A percentile compares a stretch with the other conserved stretches of the same genome.
phyloP scores from a whole-genome alignment of 92 coral and sea anemone species.

The Pocillopora meandrina region DNA sequence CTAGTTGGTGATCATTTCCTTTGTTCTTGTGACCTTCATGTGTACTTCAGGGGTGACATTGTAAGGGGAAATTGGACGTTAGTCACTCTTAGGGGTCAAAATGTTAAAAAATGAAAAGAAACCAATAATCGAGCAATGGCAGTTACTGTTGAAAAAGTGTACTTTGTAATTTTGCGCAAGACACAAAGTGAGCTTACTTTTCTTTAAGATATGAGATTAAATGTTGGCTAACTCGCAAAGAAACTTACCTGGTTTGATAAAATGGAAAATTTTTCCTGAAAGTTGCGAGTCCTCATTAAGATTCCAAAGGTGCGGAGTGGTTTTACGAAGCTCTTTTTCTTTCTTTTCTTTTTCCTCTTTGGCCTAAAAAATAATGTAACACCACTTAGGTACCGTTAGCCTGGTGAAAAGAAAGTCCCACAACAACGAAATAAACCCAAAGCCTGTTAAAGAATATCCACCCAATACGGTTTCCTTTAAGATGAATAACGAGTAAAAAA shows the following conservation, averaged over 20 bases:
- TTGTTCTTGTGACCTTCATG: too few relatives aligned
- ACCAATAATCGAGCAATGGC: too few relatives aligned
- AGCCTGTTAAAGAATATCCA: not conserved
- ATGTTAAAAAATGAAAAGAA: too few relatives aligned
- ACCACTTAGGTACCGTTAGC: not conserved
- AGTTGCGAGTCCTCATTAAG: constrained; percentile 91
- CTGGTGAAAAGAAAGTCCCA: not conserved
- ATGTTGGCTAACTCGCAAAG: not conserved
- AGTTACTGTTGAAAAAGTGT: too few relatives aligned
- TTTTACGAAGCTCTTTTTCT: constrained; percentile 80
- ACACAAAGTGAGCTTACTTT: too few relatives aligned
- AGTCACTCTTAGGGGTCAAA: too few relatives aligned
- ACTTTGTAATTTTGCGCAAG: too few relatives aligned
- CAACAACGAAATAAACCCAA: too few relatives aligned
- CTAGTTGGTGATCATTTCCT: too few relatives aligned
- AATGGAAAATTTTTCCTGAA: constrained; percentile 81
- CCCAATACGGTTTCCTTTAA: not conserved
- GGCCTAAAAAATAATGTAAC: constrained; percentile 43
- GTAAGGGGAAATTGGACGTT: too few relatives aligned
- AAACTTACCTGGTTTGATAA: constrained; percentile 72
- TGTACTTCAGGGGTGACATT: too few relatives aligned
- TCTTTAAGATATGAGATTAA: not conserved
- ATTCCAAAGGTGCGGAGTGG: constrained; percentile 93
- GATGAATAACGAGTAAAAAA: not conserved
- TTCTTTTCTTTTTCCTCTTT: constrained; percentile 86